Percentiles rank a stretch among this genome's conserved stretches.
phyloP scores from a whole-genome alignment of 2,113 vertebrate genomes.

The Pogonocichla stellata region DNA sequence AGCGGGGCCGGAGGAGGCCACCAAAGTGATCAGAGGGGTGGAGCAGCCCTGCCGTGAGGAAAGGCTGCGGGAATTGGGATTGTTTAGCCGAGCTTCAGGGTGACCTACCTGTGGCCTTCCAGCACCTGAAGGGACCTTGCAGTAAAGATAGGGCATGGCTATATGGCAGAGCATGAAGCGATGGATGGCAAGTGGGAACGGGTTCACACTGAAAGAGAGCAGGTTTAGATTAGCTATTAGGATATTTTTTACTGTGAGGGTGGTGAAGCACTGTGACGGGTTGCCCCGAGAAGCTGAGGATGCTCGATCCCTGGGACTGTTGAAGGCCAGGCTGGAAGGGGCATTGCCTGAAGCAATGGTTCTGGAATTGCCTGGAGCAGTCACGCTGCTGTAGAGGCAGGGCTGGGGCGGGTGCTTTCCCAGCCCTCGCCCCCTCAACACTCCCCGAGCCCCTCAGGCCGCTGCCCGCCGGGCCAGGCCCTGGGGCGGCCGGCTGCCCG shows the following conservation, averaged over 20 bases:
- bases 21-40: neutral
- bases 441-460: accelerated
- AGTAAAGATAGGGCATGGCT: neutral
- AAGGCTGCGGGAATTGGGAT: neutral
- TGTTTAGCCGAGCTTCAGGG: neutral
- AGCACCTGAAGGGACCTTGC: neutral
- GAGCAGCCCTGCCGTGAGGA: neutral
- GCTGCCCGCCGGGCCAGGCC: neutral
- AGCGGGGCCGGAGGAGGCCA: neutral
- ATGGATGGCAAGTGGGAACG: neutral
- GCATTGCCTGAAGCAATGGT: no score
- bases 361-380: neutral
- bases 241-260: neutral
- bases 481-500: neutral
- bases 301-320: neutral
- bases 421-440: accelerated
- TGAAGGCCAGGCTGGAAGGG: neutral
- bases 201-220: neutral
- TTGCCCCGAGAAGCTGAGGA: neutral
- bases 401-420: accelerated
- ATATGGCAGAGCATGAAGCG: neutral
- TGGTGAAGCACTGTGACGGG: neutral
- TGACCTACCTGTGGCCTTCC: neutral
- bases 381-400: neutral
- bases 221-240: neutral